Base-by-base conservation (phyloP, 2,888 invertebrate species). In the Sesamia inferens region DNA sequence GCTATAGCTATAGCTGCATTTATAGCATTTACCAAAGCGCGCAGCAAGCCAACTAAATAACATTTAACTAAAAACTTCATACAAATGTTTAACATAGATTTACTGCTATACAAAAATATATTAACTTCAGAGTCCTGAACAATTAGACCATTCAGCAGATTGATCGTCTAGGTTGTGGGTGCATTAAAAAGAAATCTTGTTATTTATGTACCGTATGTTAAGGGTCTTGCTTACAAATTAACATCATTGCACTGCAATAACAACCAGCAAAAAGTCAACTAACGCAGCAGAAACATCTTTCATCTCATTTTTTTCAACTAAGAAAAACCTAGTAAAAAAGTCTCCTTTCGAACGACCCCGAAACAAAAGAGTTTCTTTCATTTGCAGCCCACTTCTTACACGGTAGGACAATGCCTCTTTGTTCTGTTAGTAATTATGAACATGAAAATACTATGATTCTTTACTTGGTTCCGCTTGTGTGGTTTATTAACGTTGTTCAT, bases 351-450 rank as follows among this genome's bases (percentile, higher is more conserved):
- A 83, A 82, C 86, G 90, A 90, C 88, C 89, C 88, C 86, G 85
- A 90, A 92, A 93, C 92, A 92, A 93, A 91, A 88, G 88, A 87
- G 88, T 88, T 91, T 83, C 81, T 81, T 81, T 91, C 89, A 89
- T 90, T 92, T 83, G 81, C 83, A 89, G 81, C 82, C 87, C 89
- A 90, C 90, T 92, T 87, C 91, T 93, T 93, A 92, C 90, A 90
- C 90, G 88, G 82, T 81, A 75, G 82, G 88, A 93, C 92, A 93
- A 92, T 92, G 87, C 87, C 74, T 84, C 92, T 90, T 93, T 93
- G 92, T 93, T 87, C 82, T 78, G 64, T 78, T 73, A 84, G 88
- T 85, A 89, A 91, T 92, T 92, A 93, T 91, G 90, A 90, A 91
- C 87, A 90, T 90, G 88, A 89, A 90, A 89, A 80, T 86, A 82